A percentile compares a stretch with the other conserved stretches of the same genome.
Conservation (phyloP, 2,113 vertebrate genomes). For the Isichthys henryi region DNA sequence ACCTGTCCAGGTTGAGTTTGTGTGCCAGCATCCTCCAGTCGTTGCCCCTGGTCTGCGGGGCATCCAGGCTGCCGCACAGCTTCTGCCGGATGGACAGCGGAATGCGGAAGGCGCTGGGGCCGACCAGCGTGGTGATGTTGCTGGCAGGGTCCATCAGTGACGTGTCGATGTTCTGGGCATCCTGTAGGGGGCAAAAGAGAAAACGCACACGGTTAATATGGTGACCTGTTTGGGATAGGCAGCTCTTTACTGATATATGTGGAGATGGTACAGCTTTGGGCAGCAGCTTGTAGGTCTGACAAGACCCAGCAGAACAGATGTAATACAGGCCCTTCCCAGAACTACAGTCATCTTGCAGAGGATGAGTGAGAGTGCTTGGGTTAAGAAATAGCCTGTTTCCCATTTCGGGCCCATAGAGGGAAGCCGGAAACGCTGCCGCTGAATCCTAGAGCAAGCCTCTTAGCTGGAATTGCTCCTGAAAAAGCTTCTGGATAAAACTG, state of each 20-base stretch:
- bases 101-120: constrained; percentile 88
- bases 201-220: neutral
- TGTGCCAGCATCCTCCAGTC: constrained; percentile 97
- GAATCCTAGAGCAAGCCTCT: neutral
- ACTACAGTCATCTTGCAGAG: neutral
- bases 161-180: constrained; percentile 75
- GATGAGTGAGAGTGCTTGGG: neutral
- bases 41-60: constrained; percentile 87
- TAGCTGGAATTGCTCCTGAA: neutral
- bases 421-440: neutral
- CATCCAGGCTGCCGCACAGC: constrained; percentile 91
- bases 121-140: constrained; percentile 80
- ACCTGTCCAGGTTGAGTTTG: constrained; percentile 95
- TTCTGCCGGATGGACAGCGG: constrained; percentile 93
- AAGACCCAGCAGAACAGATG: neutral
- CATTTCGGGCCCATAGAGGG: neutral
- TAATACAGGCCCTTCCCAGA: neutral
- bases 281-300: neutral
- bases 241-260: neutral
- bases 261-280: neutral
- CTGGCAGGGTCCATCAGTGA: constrained; percentile 81
- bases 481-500: neutral
- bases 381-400: neutral
- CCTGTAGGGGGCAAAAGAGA: constrained; percentile 56
- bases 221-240: neutral